Conservation (phyloP, 30 jellyfish, hydroid and myxozoan genomes). For the Sanderia malayensis region DNA sequence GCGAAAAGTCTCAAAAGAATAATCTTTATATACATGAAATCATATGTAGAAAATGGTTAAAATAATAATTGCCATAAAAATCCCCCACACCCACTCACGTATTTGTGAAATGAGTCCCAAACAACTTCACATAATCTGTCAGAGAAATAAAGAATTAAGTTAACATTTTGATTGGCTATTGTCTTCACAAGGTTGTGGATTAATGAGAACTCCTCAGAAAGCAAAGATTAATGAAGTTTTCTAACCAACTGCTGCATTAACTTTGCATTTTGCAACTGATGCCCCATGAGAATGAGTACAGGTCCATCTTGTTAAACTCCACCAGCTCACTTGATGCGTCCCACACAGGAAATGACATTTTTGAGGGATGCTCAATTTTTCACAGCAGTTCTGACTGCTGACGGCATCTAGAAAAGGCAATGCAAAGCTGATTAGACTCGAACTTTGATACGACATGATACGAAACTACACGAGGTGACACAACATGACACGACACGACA, state of each 20-base stretch:
- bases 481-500: too few species aligned
- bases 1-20: background rate
- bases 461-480: too few species aligned
- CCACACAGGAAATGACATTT: slow-evolving; percentile 67
- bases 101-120: slow-evolving; percentile 65
- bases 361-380: slow-evolving; percentile 33
- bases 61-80: background rate
- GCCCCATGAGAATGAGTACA: slow-evolving; percentile 64
- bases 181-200: background rate
- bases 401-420: slow-evolving; percentile 33
- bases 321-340: slow-evolving; percentile 36
- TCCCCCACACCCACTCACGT: slow-evolving; percentile 33
- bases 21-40: background rate
- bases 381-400: slow-evolving; percentile 49
- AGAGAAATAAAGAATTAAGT: background rate
- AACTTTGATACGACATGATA: too few species aligned
- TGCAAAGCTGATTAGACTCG: too few species aligned
- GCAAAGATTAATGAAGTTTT: background rate
- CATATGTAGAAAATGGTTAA: background rate
- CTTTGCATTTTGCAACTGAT: slow-evolving; percentile 56
- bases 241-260: slow-evolving; percentile 1
- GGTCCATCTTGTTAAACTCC: slow-evolving; percentile 47
- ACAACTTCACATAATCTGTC: slow-evolving; percentile 53
- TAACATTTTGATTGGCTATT: background rate
- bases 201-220: background rate